Evolutionary conservation across 2,797 vertebrate genomes (phyloP).

Genomic region (Gastrophryne carolinensis): DNA sequence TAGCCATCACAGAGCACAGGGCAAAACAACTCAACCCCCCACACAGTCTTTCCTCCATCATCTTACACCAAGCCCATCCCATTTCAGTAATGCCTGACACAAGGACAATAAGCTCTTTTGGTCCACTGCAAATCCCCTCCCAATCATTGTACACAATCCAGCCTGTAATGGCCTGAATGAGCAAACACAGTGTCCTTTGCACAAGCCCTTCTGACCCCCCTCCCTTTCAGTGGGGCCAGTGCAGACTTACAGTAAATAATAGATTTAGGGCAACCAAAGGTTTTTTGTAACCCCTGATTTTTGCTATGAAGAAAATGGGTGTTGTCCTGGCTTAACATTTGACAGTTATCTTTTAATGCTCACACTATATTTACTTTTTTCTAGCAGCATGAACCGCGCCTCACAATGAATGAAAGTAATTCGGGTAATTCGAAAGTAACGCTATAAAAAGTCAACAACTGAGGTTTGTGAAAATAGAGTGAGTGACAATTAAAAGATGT

Average conservation of each 20-base stretch:
- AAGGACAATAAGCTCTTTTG: slow-evolving; percentile 62
- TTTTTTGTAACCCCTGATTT: slow-evolving; percentile 72
- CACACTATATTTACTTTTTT: too few relatives aligned
- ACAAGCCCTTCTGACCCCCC: slow-evolving; percentile 63
- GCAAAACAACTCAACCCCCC: background rate
- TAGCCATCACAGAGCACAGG: background rate
- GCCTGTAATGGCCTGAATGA: slow-evolving; percentile 83
- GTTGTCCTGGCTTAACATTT: too few relatives aligned
- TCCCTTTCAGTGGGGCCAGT: slow-evolving; percentile 77
- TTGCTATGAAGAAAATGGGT: too few relatives aligned
- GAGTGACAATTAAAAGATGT: too few relatives aligned
- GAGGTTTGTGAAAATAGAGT: too few relatives aligned
- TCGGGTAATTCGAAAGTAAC: too few relatives aligned
- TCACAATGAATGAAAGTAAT: too few relatives aligned
- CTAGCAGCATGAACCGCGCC: too few relatives aligned
- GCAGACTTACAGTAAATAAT: slow-evolving; percentile 88
- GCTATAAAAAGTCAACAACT: too few relatives aligned
- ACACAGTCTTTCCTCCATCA: background rate
- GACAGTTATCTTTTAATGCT: too few relatives aligned
- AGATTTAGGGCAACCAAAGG: slow-evolving; percentile 54
- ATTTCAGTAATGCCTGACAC: slow-evolving; percentile 49
- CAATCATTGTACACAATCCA: slow-evolving; percentile 56
- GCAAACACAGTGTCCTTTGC: slow-evolving; percentile 83
- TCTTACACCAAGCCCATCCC: slow-evolving; percentile 17
- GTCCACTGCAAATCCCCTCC: slow-evolving; percentile 55